A percentile compares a stretch with the other conserved stretches of the same genome.
Evolutionary conservation across 2,113 vertebrate species (phyloP).

Genomic region (Manacus vitellinus): DNA sequence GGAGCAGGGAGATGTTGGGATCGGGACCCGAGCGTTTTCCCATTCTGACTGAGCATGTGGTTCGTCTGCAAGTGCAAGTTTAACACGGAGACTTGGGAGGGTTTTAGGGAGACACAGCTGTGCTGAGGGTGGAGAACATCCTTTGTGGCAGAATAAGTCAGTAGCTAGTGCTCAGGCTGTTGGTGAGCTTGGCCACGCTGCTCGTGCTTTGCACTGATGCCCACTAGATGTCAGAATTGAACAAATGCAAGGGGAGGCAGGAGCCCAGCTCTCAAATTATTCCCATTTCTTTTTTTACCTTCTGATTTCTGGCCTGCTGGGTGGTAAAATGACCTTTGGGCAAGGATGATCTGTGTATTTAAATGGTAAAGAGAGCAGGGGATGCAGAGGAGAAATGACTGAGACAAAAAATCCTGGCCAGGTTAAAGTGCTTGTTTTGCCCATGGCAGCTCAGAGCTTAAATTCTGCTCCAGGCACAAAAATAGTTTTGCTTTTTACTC

Average conservation of each 20-base stretch:
- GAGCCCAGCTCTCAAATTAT: not conserved
- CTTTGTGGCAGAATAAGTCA: not conserved
- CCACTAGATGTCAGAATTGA: slow-evolving; percentile 55
- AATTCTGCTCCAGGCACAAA: not conserved
- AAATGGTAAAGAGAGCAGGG: not conserved
- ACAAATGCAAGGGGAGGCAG: not conserved
- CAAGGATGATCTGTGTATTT: not conserved
- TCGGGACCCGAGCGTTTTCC: not conserved
- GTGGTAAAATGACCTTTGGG: not conserved
- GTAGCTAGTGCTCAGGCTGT: not conserved
- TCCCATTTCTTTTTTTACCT: not conserved
- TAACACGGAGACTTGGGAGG: not conserved
- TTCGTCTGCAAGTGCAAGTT: not conserved
- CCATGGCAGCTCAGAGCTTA: not conserved
- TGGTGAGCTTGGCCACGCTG: accelerated
- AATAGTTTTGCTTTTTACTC: not conserved
- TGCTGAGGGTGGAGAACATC: not conserved
- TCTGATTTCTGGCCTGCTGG: not conserved
- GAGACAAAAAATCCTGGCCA: not conserved
- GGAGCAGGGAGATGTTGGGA: not conserved
- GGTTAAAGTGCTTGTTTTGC: not conserved
- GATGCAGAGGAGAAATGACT: not conserved
- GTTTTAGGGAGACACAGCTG: not conserved
- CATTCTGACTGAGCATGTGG: accelerated
- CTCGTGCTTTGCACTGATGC: not conserved